Conservation (phyloP, 2,888 invertebrate genomes). For the Hypercompe scribonia region DNA sequence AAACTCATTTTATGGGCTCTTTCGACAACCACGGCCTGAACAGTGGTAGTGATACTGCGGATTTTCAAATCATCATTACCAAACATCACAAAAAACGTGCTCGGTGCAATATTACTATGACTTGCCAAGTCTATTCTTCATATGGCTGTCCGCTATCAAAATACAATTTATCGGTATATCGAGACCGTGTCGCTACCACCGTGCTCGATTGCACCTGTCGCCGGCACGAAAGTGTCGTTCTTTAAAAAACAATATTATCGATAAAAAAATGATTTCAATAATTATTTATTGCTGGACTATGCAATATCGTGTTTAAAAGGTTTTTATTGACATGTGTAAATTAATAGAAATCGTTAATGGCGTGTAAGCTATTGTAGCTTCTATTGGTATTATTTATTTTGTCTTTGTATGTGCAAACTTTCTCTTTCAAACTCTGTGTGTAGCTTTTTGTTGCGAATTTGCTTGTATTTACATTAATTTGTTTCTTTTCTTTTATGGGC, state of each 20-base stretch:
- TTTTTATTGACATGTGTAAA: conserved; percentile 25
- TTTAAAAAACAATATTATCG: conserved; percentile 60
- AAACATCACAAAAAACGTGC: not conserved
- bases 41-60: too few species aligned
- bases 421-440: too few species aligned
- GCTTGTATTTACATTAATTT: too few species aligned
- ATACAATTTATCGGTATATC: conserved; percentile 76
- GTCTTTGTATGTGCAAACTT: too few species aligned
- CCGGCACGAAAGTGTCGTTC: conserved; percentile 59
- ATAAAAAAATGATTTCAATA: conserved; percentile 48
- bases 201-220: conserved; percentile 76
- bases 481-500: too few species aligned
- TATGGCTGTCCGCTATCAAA: conserved; percentile 66
- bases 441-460: too few species aligned
- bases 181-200: conserved; percentile 60
- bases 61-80: too few species aligned
- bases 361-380: not conserved
- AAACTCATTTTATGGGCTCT: too few species aligned
- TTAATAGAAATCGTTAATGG: not conserved
- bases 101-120: conserved; percentile 13
- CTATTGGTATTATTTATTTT: not conserved
- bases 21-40: too few species aligned
- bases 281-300: conserved; percentile 31
- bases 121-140: conserved; percentile 50
- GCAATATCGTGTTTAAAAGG: conserved; percentile 20